Conservation (phyloP, 2,888 invertebrate genomes). For the Ophion ventricosus region DNA sequence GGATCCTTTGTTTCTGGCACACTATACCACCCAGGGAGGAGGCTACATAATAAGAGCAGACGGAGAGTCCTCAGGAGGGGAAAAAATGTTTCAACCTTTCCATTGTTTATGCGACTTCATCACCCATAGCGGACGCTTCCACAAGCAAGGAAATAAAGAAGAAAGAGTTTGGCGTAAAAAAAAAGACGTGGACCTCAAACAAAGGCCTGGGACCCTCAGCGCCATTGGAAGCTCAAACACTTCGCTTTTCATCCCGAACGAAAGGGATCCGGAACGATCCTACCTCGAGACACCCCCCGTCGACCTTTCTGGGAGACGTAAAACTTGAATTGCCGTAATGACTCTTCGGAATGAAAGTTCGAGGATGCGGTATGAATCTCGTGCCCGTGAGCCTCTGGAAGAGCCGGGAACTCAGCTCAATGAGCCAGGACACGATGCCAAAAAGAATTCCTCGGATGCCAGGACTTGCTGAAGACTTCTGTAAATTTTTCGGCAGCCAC, state of each 20-base stretch:
- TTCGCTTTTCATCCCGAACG: constrained; percentile 19
- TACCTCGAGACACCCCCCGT: no score
- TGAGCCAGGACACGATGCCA: no score
- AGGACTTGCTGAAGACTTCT: no score
- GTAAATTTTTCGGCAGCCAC: no score
- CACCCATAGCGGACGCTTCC: constrained; percentile 14
- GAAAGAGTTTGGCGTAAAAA: constrained; percentile 28
- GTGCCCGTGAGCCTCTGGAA: no score
- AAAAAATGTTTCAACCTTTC: constrained; percentile 39
- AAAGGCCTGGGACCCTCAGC: constrained; percentile 16
- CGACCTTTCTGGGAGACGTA: no score
- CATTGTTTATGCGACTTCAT: constrained; percentile 48
- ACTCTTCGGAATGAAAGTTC: no score
- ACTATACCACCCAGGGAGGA: constrained; percentile 22
- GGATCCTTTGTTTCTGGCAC: constrained; percentile 28
- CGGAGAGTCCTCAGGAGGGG: constrained; percentile 14
- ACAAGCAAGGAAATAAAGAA: constrained; percentile 20
- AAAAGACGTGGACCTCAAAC: constrained; percentile 27
- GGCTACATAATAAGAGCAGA: constrained; percentile 16
- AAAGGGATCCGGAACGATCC: not conserved
- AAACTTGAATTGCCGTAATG: no score
- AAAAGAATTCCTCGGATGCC: no score
- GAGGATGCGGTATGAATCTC: no score
- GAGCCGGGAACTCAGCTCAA: no score
- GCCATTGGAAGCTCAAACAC: constrained; percentile 40